phyloP scores from a whole-genome alignment of 2,113 vertebrate genomes.

The Hyperopisus bebe region DNA sequence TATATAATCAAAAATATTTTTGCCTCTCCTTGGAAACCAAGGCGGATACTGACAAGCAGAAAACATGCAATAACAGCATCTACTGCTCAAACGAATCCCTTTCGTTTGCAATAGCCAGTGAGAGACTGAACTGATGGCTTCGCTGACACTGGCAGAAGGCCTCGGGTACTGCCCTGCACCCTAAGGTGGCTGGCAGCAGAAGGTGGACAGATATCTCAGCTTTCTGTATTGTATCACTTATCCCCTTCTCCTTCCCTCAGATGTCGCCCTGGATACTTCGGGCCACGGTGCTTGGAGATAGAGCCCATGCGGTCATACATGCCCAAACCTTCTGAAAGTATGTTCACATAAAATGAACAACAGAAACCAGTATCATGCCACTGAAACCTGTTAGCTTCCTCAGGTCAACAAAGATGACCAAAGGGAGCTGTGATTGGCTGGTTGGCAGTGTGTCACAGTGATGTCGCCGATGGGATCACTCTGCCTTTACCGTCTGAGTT shows the following conservation, averaged over 20 bases:
- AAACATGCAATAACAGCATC: background rate
- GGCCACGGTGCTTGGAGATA: constrained; percentile 79
- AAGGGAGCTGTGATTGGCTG: constrained; percentile 24
- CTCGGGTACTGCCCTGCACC: background rate
- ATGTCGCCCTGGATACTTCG: constrained; percentile 82
- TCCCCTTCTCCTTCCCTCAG: constrained; percentile 81
- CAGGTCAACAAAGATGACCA: constrained; percentile 6
- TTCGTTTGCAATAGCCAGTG: background rate
- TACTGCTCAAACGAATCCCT: background rate
- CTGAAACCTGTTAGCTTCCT: constrained; percentile 24
- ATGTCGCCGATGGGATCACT: constrained; percentile 23
- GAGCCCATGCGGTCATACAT: constrained; percentile 79
- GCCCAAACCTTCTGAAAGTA: constrained; percentile 78
- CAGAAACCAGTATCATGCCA: constrained; percentile 20
- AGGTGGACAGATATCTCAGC: background rate
- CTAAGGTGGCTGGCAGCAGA: background rate
- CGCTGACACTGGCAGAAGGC: background rate
- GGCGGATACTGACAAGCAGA: background rate
- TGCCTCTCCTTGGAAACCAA: constrained; percentile 11
- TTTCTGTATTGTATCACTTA: constrained; percentile 73
- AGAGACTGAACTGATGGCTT: background rate
- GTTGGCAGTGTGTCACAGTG: constrained; percentile 16
- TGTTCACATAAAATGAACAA: constrained; percentile 52
- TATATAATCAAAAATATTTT: constrained; percentile 4
- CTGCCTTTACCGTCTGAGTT: constrained; percentile 24